Percentiles rank a stretch among this genome's conserved stretches.
phyloP scores from a whole-genome alignment of 2,113 vertebrate genomes.

The Neolamprologus cancellatus region DNA sequence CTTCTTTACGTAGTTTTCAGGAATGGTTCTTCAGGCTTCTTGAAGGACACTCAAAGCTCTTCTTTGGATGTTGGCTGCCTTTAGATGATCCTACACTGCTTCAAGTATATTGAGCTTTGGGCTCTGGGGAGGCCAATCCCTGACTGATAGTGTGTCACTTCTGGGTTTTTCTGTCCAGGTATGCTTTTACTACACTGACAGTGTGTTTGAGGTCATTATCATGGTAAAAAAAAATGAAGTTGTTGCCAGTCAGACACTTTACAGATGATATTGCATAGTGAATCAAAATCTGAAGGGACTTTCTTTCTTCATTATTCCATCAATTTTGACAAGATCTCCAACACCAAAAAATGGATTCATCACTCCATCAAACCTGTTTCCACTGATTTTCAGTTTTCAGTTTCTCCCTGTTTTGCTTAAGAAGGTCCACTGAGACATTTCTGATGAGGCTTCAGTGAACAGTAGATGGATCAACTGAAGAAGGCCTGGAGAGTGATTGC shows the following conservation, averaged over 20 bases:
- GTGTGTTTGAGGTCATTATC: background rate
- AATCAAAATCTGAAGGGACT: background rate
- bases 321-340: background rate
- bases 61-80: background rate
- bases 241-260: background rate
- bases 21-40: background rate
- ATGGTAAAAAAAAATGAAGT: background rate
- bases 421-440: background rate
- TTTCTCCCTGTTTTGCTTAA: background rate
- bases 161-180: background rate
- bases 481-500: accelerated
- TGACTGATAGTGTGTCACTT: background rate
- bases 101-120: background rate
- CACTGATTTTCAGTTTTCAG: background rate
- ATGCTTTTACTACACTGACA: background rate
- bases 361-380: background rate
- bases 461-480: background rate
- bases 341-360: background rate
- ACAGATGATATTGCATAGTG: background rate
- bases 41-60: background rate
- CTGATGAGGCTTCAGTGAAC: background rate
- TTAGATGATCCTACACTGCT: background rate
- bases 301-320: background rate
- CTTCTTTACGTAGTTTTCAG: background rate
- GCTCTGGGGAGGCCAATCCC: background rate